Evolutionary conservation across 2,113 vertebrate genomes (phyloP).

Genomic region (Limanda limanda): DNA sequence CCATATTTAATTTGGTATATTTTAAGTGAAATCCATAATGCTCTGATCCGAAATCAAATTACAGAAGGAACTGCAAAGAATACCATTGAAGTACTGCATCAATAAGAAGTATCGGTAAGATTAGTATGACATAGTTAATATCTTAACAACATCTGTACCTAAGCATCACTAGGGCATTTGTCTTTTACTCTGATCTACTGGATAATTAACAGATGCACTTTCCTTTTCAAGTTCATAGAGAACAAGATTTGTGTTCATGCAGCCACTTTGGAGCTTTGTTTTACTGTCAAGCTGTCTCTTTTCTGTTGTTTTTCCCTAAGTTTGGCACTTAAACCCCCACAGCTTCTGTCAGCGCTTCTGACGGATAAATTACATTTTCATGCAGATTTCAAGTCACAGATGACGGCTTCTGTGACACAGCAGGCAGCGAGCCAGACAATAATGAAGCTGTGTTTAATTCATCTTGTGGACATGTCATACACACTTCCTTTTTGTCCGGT

Average conservation of each 20-base stretch:
- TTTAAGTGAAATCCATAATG: no score
- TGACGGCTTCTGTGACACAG: neutral
- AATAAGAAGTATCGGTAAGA: no score
- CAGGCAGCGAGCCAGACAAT: neutral
- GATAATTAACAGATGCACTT: neutral
- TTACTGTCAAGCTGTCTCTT: neutral
- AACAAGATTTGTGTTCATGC: neutral
- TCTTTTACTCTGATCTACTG: neutral
- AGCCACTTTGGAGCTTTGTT: neutral
- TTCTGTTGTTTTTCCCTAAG: neutral
- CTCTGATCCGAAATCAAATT: no score
- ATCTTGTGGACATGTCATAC: conserved; percentile 9
- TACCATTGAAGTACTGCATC: no score
- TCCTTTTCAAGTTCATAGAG: neutral
- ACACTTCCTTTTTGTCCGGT: neutral
- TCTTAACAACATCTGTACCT: no score
- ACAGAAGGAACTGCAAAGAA: no score
- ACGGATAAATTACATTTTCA: conserved; percentile 27
- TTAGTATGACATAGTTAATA: no score
- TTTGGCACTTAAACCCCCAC: conserved; percentile 13
- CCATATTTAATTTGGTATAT: no score
- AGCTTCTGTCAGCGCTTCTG: conserved; percentile 4
- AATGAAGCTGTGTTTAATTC: conserved; percentile 7
- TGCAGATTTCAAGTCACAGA: conserved; percentile 16
- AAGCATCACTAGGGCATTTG: no score